A percentile compares a stretch with the other conserved stretches of the same genome.
phyloP scores from a whole-genome alignment of 2,888 invertebrate species.

The Blera fallax region DNA sequence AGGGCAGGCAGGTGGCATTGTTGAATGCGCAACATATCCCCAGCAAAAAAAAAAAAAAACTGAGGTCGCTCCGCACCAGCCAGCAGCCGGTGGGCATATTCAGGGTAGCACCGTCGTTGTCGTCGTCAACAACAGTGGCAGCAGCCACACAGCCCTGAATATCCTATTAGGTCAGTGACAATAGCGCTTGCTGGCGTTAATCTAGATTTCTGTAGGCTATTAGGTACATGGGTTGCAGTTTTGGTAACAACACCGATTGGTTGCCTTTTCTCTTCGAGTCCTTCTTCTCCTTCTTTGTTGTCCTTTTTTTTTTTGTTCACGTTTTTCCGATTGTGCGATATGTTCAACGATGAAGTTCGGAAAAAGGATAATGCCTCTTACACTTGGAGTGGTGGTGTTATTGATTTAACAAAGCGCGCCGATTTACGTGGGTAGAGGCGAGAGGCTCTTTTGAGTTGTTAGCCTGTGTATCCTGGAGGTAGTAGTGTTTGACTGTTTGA shows the following conservation, averaged over 20 bases:
- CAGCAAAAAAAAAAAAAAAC: conserved; percentile 36
- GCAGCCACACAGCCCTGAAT: conserved; percentile 49
- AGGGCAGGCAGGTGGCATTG: conserved; percentile 42
- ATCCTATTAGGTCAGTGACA: conserved; percentile 69
- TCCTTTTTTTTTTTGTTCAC: neutral
- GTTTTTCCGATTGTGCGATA: conserved; percentile 1
- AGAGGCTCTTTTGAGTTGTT: neutral
- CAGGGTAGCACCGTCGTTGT: neutral
- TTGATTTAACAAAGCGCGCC: conserved; percentile 65
- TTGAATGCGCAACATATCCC: conserved; percentile 66
- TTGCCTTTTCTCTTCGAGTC: neutral
- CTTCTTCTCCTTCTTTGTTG: neutral
- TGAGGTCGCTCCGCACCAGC: conserved; percentile 4
- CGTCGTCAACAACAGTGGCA: neutral
- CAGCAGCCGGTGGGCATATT: conserved; percentile 32
- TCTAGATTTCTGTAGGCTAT: conserved; percentile 69
- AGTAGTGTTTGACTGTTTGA: conserved; percentile 20
- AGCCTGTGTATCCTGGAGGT: neutral
- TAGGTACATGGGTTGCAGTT: conserved; percentile 32
- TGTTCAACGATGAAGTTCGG: conserved; percentile 4
- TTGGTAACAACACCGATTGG: conserved; percentile 10
- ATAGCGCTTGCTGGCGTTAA: conserved; percentile 68
- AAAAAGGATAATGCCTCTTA: conserved; percentile 15
- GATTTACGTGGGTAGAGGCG: conserved; percentile 13
- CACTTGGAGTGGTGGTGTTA: conserved; percentile 44